Conservation (phyloP, 2,888 invertebrate genomes). For the Stenichneumon culpator region DNA sequence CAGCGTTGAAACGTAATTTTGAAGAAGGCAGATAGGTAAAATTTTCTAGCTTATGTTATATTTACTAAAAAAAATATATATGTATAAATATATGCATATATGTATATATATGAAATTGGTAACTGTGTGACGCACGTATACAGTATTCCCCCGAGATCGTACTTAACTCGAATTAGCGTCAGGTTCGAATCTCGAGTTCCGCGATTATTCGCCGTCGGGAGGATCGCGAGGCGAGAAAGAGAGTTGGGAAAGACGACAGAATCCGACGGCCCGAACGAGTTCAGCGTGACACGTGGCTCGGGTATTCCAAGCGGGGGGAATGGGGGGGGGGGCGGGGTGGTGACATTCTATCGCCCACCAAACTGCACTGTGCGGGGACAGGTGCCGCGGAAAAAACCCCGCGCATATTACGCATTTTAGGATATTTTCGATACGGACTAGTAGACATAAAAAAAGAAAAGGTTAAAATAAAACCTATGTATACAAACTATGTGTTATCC, state of each 20-base stretch:
- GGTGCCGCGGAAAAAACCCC: slow-evolving; percentile 47
- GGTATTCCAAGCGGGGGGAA: not conserved
- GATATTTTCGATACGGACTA: slow-evolving; percentile 55
- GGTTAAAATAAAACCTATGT: not conserved
- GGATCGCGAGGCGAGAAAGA: not conserved
- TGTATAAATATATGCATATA: too few relatives aligned
- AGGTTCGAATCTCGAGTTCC: not conserved
- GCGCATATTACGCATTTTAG: slow-evolving; percentile 63
- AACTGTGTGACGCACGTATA: too few relatives aligned
- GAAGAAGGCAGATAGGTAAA: too few relatives aligned
- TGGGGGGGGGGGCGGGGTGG: not conserved
- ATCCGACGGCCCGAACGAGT: slow-evolving; percentile 13
- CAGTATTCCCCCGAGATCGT: too few relatives aligned
- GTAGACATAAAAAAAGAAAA: not conserved
- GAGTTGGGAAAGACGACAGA: slow-evolving; percentile 24
- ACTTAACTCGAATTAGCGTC: not conserved
- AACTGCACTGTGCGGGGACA: slow-evolving; percentile 1
- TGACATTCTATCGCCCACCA: not conserved
- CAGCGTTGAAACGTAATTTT: too few relatives aligned
- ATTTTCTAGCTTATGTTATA: too few relatives aligned
- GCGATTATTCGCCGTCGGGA: slow-evolving; percentile 16
- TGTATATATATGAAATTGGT: too few relatives aligned
- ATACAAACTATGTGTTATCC: not conserved
- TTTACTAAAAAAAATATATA: too few relatives aligned
- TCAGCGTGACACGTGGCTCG: slow-evolving; percentile 31